Evolutionary conservation across 1,140 invertebrate genomes (phyloP).

Genomic region (Rhopalosiphum maidis): DNA sequence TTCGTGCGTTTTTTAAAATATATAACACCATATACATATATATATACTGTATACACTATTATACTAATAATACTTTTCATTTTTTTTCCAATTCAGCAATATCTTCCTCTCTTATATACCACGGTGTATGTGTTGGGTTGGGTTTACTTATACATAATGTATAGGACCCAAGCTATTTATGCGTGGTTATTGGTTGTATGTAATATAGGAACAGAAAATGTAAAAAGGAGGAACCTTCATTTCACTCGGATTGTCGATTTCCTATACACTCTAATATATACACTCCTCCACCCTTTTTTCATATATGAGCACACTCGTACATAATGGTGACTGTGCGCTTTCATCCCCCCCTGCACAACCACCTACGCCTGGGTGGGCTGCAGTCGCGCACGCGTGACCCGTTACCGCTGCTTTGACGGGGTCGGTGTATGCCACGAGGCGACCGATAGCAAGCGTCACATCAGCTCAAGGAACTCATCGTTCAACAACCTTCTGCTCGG

Average conservation of each 20-base stretch:
- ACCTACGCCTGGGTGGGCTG: conserved; percentile 16
- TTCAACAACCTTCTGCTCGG: conserved; percentile 43
- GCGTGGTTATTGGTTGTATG: background rate
- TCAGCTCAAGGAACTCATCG: conserved; percentile 31
- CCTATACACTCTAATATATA: conserved; percentile 24
- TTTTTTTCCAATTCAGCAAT: conserved; percentile 16
- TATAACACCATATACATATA: background rate
- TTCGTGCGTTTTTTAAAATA: background rate
- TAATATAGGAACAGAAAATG: conserved; percentile 31
- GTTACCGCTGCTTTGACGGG: background rate
- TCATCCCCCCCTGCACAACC: conserved; percentile 11
- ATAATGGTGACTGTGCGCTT: conserved; percentile 47
- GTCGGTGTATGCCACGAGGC: conserved; percentile 39
- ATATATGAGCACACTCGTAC: conserved; percentile 21
- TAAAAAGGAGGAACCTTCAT: conserved; percentile 42
- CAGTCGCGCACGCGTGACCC: conserved; percentile 48
- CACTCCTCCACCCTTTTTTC: background rate
- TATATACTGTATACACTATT: background rate
- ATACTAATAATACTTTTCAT: conserved; percentile 30
- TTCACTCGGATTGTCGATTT: conserved; percentile 48
- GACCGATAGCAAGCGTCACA: conserved; percentile 13
- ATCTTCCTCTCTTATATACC: background rate
- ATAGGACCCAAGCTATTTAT: background rate
- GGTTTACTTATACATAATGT: conserved; percentile 27
- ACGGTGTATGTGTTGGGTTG: background rate